phyloP scores from a whole-genome alignment of 2,888 invertebrate species.

The Lydus trimaculatus region DNA sequence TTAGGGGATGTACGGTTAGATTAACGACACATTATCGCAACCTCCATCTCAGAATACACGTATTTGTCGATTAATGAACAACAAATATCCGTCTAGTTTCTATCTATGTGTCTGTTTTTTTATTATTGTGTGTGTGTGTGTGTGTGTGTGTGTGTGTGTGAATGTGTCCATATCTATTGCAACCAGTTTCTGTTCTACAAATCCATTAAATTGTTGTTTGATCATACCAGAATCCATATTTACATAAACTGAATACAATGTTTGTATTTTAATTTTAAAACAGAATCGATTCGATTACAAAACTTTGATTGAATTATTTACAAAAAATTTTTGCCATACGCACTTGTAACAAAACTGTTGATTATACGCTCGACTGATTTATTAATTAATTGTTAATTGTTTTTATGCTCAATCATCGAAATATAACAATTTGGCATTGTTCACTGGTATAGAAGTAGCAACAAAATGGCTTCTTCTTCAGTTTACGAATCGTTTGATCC shows the following conservation, averaged over 20 bases:
- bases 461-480: background rate
- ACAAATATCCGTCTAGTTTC: slow-evolving; percentile 4
- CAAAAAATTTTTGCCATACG: background rate
- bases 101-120: background rate
- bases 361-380: background rate
- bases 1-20: slow-evolving; percentile 23
- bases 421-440: background rate
- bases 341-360: too few relatives aligned
- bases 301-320: background rate
- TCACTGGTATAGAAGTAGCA: background rate
- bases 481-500: slow-evolving; percentile 34
- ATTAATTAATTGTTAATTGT: background rate
- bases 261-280: slow-evolving; percentile 2
- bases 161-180: background rate
- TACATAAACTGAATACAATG: background rate
- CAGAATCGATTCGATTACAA: background rate
- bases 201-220: slow-evolving; percentile 7
- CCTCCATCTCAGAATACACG: slow-evolving; percentile 19
- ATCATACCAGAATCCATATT: background rate
- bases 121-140: too few relatives aligned
- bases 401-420: background rate
- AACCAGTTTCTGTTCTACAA: background rate
- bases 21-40: slow-evolving; percentile 26
- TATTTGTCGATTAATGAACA: slow-evolving; percentile 12
- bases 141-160: too few relatives aligned